Evolutionary conservation across 2,797 vertebrate genomes (phyloP), one percentile per base, ranked within the genome.

Genomic region (Bovichtus diacanthus): DNA sequence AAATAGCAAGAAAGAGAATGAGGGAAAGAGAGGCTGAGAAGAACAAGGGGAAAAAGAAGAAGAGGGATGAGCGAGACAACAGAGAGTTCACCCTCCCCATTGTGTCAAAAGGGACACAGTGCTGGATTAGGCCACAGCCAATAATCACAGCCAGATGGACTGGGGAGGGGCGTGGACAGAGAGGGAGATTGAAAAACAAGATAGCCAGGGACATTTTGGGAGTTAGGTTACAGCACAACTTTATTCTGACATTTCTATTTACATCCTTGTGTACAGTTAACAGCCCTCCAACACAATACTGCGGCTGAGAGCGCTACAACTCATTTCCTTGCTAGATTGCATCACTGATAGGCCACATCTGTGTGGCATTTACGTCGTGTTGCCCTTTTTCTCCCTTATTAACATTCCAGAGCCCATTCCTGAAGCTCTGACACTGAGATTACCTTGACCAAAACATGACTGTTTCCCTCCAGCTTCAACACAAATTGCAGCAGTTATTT

Each of bases 121-220:
- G 76, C 81, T 90, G 91, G 90, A 92, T 92, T 92, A 94, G 90
- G 85, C 90, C 80, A 70, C 34, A 74, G 91, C 93, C 88, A 93
- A 92, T 93, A 94, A 94, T 94, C 91, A 86, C 86, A 91, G 90
- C 88, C 95, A 95, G 94, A 96, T 95, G 95, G 95, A 86, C 61
- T 65, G 81, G 84, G 66, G 77, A 84, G 82, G 83, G 89, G 87
- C 49, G 81, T 88, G 82, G 87, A 74, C 56, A 43, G 61, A 70
- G 78, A 79, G 80, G 25, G 61, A 89, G 90, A 90, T 84, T 77
- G 88, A 90, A 91, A 92, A 92, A 91, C 88, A 90, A 90, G 90
- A 91, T 86, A 87, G 69, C 53, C 56, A 2, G 21, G 61, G 66
- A 87, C 87, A 67, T 76, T 81, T 88, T 86, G 81, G 77, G 76